A percentile compares a stretch with the other conserved stretches of the same genome.
Conservation (phyloP, 2,113 vertebrate species). For the Cyprinodon brontotheroides region DNA sequence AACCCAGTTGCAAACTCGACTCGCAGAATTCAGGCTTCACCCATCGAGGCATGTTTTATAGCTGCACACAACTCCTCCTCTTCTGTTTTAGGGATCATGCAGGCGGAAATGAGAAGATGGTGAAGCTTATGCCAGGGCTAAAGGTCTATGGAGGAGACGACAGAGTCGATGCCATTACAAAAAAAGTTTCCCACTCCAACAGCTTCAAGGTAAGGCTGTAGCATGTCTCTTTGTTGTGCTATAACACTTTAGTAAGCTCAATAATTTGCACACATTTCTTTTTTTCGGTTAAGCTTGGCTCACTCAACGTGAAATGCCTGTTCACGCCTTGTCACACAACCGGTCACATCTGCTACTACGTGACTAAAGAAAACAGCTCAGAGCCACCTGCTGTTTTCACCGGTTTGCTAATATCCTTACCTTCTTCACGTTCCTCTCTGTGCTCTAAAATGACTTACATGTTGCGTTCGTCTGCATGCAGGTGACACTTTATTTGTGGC, state of each 20-base stretch:
- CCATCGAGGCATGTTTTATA: not conserved
- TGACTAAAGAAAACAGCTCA: conserved; percentile 87
- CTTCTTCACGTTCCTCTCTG: not conserved
- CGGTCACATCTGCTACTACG: conserved; percentile 97
- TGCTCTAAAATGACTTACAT: not conserved
- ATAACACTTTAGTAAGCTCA: not conserved
- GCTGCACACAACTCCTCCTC: not conserved
- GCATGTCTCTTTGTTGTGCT: not conserved
- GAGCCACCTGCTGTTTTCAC: conserved; percentile 95
- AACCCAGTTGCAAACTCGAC: fast-evolving
- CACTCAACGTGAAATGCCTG: conserved; percentile 91
- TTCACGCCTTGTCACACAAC: conserved; percentile 96
- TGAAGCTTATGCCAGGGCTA: conserved; percentile 86
- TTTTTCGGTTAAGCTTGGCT: conserved; percentile 84
- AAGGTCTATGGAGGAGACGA: conserved; percentile 91
- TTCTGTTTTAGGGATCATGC: conserved; percentile 89
- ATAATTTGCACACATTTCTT: not conserved
- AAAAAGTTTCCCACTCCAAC: conserved; percentile 89
- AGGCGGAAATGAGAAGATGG: conserved; percentile 93
- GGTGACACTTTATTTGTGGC: conserved; percentile 96
- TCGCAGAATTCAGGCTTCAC: not conserved
- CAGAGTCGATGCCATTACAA: conserved; percentile 88
- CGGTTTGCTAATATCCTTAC: conserved; percentile 52
- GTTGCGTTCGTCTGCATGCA: conserved; percentile 50
- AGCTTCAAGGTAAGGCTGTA: conserved; percentile 83